Evolutionary conservation across 2,888 invertebrate species (phyloP), one percentile per base, ranked within the genome.

Genomic region (Tiphia femorata): DNA sequence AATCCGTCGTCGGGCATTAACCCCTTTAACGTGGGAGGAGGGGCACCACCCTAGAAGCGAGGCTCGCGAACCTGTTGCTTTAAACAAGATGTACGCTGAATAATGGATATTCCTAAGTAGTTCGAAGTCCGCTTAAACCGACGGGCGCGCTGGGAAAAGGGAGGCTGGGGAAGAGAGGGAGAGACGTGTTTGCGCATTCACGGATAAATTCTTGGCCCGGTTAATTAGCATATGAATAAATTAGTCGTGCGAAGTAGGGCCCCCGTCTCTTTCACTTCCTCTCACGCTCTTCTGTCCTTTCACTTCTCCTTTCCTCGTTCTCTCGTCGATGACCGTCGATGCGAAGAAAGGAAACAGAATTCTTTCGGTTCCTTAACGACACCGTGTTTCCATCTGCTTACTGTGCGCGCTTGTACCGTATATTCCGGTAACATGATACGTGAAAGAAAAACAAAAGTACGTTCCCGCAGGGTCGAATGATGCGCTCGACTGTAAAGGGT

Each of bases 1-100:
- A 77, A 80, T 80, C 77, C 81, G 75, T 74, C 66, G n/a, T 69
- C 72, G 75, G 75, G 70, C 75, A 73, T 76, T 70, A 76, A 75
- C 72, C 72, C 73, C 70, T 73, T 72, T n/a, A n/a, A n/a, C n/a
- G n/a, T n/a, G n/a, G n/a, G n/a, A n/a, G n/a, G n/a, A n/a, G n/a
- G n/a, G n/a, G n/a, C n/a, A n/a, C n/a, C 68, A 65, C 63, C 57
- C 42, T 44, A 49, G 67, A 52, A 46, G 30, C 54, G 59, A 43
- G 52, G 55, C 57, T 57, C 71, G 64, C 60, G 70, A 67, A 80
- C 80, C 80, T 80, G 80, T 80, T 80, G 80, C 80, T 77, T 70
- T 75, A 70, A 78, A 76, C 76, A 75, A 73, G 71, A 70, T 73
- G 72, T 70, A 72, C 70, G 72, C 72, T 78, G 79, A 78, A 80